These are phyloP conservation scores for Naso thynnoides DNA, from an alignment of 2,797 vertebrate genomes.

Conservation along the genomic window DNA sequence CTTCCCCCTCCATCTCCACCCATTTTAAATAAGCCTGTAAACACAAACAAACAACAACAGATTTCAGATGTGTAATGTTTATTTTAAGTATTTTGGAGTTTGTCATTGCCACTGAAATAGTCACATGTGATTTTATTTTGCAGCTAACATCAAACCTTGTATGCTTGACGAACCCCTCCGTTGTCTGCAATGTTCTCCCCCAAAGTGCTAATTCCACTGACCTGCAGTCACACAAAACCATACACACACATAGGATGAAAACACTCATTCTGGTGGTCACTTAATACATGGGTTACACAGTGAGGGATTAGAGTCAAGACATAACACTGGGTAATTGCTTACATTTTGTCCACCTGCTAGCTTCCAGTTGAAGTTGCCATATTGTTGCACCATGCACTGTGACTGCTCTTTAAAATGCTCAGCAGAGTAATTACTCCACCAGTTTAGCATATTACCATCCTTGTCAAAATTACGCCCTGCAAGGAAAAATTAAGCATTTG, in stretches of 20 bases:
- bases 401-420: slow-evolving; percentile 93
- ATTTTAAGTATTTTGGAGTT: slow-evolving; percentile 3
- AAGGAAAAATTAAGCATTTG: slow-evolving; percentile 32
- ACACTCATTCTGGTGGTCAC: slow-evolving; percentile 67
- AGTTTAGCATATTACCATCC: slow-evolving; percentile 96
- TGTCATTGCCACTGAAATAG: slow-evolving; percentile 26
- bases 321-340: slow-evolving; percentile 69
- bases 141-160: slow-evolving; percentile 85
- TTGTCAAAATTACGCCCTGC: slow-evolving; percentile 97
- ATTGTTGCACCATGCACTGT: slow-evolving; percentile 94
- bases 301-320: slow-evolving; percentile 15
- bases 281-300: slow-evolving; percentile 24
- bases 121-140: slow-evolving; percentile 19
- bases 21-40: slow-evolving; percentile 94
- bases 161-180: slow-evolving; percentile 95
- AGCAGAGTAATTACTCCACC: slow-evolving; percentile 97
- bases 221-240: slow-evolving; percentile 78
- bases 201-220: slow-evolving; percentile 95
- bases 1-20: slow-evolving; percentile 90
- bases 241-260: slow-evolving; percentile 39
- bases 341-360: slow-evolving; percentile 93
- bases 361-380: slow-evolving; percentile 94
- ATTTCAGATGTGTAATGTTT: slow-evolving; percentile 13
- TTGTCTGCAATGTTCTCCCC: slow-evolving; percentile 99
- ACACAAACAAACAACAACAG: slow-evolving; percentile 26